Evolutionary conservation across 2,797 vertebrate species (phyloP).

Genomic region (Leuciscus waleckii): DNA sequence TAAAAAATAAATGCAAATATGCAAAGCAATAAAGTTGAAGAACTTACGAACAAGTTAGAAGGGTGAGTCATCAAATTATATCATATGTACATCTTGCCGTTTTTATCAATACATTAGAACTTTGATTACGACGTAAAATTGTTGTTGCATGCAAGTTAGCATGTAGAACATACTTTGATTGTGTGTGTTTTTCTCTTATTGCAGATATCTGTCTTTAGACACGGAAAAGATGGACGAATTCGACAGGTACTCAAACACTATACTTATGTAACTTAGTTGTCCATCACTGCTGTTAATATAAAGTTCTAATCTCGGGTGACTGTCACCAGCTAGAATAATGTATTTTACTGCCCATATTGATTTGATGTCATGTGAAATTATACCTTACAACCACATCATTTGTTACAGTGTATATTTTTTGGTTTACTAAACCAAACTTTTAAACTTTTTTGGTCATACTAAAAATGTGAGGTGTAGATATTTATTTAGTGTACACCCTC

Average conservation of each 20-base stretch:
- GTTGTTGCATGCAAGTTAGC: not conserved
- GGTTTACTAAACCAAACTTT: not conserved
- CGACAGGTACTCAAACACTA: slow-evolving; percentile 33
- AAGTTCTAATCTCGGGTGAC: not conserved
- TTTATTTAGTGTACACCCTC: not conserved
- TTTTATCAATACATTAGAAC: not conserved
- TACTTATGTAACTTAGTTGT: not conserved
- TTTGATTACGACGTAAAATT: not conserved
- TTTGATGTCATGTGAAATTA: not conserved
- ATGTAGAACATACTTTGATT: not conserved
- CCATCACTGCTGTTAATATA: not conserved
- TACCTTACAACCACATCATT: not conserved
- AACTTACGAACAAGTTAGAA: slow-evolving; percentile 35
- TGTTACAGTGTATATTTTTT: not conserved
- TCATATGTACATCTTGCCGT: not conserved
- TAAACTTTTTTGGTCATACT: not conserved
- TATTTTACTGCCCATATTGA: not conserved
- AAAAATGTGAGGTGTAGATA: not conserved
- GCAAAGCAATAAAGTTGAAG: slow-evolving; percentile 13
- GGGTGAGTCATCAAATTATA: slow-evolving; percentile 25
- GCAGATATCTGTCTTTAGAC: slow-evolving; percentile 44
- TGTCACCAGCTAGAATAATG: not conserved
- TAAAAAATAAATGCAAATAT: not conserved
- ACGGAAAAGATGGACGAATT: slow-evolving; percentile 39
- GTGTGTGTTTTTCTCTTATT: not conserved